phyloP scores from a whole-genome alignment of 2,113 vertebrate genomes.

The Hippocampus comes region DNA sequence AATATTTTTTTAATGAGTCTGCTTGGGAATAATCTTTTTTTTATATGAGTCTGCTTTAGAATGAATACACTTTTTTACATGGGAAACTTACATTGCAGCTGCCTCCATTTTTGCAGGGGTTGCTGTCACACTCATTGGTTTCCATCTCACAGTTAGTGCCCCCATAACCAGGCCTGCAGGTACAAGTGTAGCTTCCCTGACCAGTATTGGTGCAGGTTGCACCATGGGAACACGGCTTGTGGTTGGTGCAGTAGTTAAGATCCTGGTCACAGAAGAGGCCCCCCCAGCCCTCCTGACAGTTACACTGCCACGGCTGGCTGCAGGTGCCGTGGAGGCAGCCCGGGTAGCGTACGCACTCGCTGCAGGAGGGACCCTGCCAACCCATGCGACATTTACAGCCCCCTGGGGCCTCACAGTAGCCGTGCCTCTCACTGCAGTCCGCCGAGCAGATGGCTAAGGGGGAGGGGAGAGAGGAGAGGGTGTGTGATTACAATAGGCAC shows the following conservation, averaged over 20 bases:
- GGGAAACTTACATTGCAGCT: constrained; percentile 82
- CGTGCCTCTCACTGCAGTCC: constrained; percentile 81
- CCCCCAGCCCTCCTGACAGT: constrained; percentile 83
- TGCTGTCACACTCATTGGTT: constrained; percentile 84
- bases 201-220: constrained; percentile 78
- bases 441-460: constrained; percentile 76
- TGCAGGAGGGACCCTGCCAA: constrained; percentile 84
- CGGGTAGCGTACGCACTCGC: constrained; percentile 78
- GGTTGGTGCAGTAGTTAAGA: constrained; percentile 84
- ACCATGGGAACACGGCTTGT: constrained; percentile 77
- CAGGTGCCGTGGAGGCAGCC: constrained; percentile 83
- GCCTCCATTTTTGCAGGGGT: constrained; percentile 88
- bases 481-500: constrained; percentile 61
- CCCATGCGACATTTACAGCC: constrained; percentile 86
- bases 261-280: constrained; percentile 85
- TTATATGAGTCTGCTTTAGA: not conserved
- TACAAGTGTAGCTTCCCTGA: constrained; percentile 81
- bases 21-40: no score
- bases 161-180: constrained; percentile 73
- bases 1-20: no score
- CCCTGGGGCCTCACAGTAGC: constrained; percentile 83
- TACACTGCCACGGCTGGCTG: constrained; percentile 80
- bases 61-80: not conserved
- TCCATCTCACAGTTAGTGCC: constrained; percentile 78
- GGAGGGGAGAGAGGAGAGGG: constrained; percentile 30